These are phyloP conservation scores for Cariama cristata DNA, from an alignment of 2,113 vertebrate genomes.

Conservation along the genomic window DNA sequence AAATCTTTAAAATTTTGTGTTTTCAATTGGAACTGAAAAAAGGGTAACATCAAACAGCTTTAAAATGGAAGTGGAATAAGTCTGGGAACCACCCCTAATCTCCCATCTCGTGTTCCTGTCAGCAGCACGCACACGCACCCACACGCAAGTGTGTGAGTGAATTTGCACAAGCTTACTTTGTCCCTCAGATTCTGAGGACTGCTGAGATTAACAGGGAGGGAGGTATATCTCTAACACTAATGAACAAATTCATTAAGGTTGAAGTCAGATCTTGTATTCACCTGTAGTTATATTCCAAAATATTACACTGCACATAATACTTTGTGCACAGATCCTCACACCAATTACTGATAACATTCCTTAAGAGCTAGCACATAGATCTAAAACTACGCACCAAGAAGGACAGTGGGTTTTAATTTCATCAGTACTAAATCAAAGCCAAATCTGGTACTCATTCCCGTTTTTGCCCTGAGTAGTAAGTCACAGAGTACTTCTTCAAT, in stretches of 20 bases:
- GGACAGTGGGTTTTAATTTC: background rate
- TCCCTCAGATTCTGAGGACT: background rate
- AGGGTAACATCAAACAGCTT: background rate
- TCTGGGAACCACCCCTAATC: background rate
- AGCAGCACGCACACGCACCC: background rate
- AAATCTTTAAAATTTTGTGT: background rate
- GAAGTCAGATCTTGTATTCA: background rate
- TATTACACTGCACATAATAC: background rate
- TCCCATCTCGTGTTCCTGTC: background rate
- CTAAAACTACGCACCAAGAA: background rate
- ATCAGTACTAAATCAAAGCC: background rate
- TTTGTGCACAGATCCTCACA: background rate
- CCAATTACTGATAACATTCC: background rate
- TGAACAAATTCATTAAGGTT: background rate
- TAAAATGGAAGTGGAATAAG: background rate
- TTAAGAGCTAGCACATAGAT: background rate
- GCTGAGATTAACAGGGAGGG: background rate
- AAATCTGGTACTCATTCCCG: background rate
- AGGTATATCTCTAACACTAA: background rate
- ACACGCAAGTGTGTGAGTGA: accelerated
- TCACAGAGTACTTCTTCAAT: background rate
- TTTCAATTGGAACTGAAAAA: conserved; percentile 10
- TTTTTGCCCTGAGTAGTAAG: background rate
- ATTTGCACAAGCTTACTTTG: background rate
- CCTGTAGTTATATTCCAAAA: background rate